phyloP scores from a whole-genome alignment of 2,113 vertebrate species.

The Choloepus hoffmanni region DNA sequence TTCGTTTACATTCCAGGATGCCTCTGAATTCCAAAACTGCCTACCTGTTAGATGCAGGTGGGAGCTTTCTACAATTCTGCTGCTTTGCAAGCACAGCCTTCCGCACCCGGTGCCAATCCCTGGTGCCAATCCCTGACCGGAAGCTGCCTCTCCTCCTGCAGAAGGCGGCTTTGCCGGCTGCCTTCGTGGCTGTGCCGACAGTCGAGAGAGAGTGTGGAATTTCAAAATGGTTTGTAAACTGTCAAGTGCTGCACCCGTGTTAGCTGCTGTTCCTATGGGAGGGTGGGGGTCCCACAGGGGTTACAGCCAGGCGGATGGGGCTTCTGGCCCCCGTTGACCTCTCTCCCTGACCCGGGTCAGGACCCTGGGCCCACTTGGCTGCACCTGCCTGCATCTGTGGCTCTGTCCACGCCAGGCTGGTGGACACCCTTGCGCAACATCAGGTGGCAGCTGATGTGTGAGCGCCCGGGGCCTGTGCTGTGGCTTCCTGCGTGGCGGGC shows the following conservation, averaged over 20 bases:
- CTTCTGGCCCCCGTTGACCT: no score
- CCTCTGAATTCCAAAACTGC: not conserved
- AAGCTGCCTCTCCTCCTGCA: not conserved
- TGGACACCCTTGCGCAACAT: not conserved
- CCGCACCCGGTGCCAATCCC: not conserved
- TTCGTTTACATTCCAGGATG: not conserved
- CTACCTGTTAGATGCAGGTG: not conserved
- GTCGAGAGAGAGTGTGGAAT: not conserved
- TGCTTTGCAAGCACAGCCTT: not conserved
- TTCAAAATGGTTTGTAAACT: not conserved
- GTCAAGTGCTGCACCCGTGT: not conserved
- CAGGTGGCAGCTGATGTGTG: not conserved
- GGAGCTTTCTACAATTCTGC: not conserved
- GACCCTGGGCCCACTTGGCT: not conserved
- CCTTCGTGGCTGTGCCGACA: not conserved
- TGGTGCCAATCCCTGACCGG: no score
- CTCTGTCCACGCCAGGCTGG: not conserved
- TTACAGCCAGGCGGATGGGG: not conserved
- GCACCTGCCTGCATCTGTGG: not conserved
- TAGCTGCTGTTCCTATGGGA: not conserved
- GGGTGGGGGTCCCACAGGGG: not conserved
- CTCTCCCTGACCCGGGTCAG: not conserved
- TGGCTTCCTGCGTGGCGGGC: not conserved
- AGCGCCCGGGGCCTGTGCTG: no score
- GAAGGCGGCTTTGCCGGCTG: not conserved